Conservation (phyloP, 2,113 vertebrate genomes). For the Tragulus kanchil region DNA sequence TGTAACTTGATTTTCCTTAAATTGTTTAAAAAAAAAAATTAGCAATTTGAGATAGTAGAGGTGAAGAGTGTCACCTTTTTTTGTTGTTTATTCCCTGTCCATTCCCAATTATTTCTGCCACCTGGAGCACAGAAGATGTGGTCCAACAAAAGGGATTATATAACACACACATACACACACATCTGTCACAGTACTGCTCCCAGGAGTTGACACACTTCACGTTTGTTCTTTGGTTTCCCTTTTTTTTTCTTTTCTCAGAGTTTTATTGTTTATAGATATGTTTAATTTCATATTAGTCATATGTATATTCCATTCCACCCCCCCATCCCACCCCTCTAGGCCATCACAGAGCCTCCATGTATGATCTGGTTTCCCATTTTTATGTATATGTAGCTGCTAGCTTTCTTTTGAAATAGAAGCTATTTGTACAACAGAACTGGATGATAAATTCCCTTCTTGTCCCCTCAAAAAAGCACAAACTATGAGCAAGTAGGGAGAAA, state of each 20-base stretch:
- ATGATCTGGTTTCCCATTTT: slow-evolving; percentile 47
- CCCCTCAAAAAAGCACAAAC: not conserved
- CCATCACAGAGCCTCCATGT: too few species aligned
- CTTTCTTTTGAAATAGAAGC: slow-evolving; percentile 46
- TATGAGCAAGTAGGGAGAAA: not conserved
- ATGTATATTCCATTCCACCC: too few species aligned
- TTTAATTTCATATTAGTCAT: too few species aligned
- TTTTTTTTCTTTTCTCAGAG: not conserved
- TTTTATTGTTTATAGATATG: too few species aligned
- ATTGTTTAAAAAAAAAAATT: not conserved
- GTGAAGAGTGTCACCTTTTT: not conserved
- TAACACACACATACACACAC: not conserved
- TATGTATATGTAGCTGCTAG: slow-evolving; percentile 3
- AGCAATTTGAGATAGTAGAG: slow-evolving; percentile 19
- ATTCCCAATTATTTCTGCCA: slow-evolving; percentile 61
- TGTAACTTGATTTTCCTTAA: slow-evolving; percentile 57
- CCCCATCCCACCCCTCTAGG: too few species aligned
- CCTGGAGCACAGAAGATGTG: slow-evolving; percentile 7
- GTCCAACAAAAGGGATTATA: slow-evolving; percentile 51
- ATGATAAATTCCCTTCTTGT: not conserved
- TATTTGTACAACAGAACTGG: slow-evolving; percentile 49
- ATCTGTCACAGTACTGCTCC: not conserved
- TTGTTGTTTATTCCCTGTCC: slow-evolving; percentile 18
- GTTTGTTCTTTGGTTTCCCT: slow-evolving; percentile 59
- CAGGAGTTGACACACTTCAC: slow-evolving; percentile 19